Evolutionary conservation across 2,888 invertebrate genomes (phyloP).

Genomic region (Andrena trimmerana): DNA sequence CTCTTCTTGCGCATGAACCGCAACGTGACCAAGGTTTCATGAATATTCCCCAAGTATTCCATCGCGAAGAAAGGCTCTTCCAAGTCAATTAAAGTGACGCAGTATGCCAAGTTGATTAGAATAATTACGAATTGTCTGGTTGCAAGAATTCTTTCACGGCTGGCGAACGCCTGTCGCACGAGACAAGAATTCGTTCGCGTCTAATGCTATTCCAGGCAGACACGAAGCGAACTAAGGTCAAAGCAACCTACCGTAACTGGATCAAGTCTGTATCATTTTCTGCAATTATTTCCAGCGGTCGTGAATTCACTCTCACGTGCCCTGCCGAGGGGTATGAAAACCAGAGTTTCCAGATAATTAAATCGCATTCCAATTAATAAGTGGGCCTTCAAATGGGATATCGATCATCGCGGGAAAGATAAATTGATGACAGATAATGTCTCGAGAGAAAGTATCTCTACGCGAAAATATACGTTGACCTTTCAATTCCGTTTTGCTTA

Average conservation of each 20-base stretch:
- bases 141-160: not conserved
- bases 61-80: not conserved
- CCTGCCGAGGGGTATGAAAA: conserved; percentile 14
- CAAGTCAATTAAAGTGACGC: not conserved
- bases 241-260: conserved; percentile 49
- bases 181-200: conserved; percentile 13
- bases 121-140: not conserved
- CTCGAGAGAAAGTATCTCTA: conserved; percentile 14
- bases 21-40: not conserved
- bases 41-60: not conserved
- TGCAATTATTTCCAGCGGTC: conserved; percentile 48
- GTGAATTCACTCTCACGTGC: conserved; percentile 39
- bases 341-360: conserved; percentile 25
- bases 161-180: not conserved
- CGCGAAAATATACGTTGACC: not conserved
- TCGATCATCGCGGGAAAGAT: conserved; percentile 4
- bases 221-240: conserved; percentile 34
- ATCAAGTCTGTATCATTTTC: conserved; percentile 41
- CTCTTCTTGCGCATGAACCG: not conserved
- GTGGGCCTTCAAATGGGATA: conserved; percentile 15
- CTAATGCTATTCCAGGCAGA: conserved; percentile 25
- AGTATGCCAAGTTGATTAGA: not conserved
- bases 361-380: conserved; percentile 39
- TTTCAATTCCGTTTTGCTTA: not conserved
- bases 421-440: not conserved